Percentiles rank a stretch among this genome's conserved stretches.
Evolutionary conservation across 2,113 vertebrate species (phyloP).

Genomic region (Elachura formosa): DNA sequence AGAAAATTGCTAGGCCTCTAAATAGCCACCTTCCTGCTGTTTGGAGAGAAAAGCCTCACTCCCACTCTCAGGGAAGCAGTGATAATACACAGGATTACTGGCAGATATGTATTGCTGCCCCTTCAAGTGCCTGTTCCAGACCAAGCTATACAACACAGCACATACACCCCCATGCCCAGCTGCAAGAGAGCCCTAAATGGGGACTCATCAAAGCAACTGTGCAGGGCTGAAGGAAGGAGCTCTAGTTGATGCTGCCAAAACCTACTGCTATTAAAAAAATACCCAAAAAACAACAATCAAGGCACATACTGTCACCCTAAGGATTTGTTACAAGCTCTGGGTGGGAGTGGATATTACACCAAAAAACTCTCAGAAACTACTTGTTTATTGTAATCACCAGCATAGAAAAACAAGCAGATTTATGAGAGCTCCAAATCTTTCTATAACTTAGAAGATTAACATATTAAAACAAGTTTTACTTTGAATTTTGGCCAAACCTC

Average conservation of each 20-base stretch:
- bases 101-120: not conserved
- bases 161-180: fast-evolving
- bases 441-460: not conserved
- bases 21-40: constrained; percentile 37
- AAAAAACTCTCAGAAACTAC: not conserved
- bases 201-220: not conserved
- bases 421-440: not conserved
- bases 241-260: not conserved
- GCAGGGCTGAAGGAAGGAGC: not conserved
- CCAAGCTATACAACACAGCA: not conserved
- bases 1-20: constrained; percentile 28
- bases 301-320: not conserved
- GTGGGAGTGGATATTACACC: not conserved
- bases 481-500: not conserved
- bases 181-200: not conserved
- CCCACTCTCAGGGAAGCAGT: not conserved
- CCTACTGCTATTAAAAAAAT: not conserved
- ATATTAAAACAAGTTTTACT: not conserved
- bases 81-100: not conserved
- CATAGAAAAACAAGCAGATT: not conserved
- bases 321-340: not conserved
- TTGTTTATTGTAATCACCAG: not conserved
- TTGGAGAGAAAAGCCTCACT: not conserved
- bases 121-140: not conserved
- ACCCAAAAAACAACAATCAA: not conserved